Base-by-base conservation (phyloP, 1,140 invertebrate genomes). In the Drosophila ficusphila region DNA sequence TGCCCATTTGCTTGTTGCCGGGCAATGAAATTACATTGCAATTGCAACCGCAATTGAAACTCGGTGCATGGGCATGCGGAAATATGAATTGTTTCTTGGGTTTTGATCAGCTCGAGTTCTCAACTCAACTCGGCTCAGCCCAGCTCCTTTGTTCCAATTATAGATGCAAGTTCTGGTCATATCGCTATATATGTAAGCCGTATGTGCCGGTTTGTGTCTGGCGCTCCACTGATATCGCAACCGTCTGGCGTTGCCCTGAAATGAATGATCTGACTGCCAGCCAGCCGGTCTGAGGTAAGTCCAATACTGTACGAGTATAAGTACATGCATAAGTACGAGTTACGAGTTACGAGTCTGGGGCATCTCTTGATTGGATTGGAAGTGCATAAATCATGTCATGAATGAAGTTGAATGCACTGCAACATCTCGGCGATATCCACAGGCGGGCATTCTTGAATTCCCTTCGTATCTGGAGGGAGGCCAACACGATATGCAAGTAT, bases 161-260 rank as follows among this genome's bases (percentile, higher is more conserved):
- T 86, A 86, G 81, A 88, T 77, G 75, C 53, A 51, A 41, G 53
- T 39, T 62, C 44, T 56, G 36, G 76, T 11, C 54, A 70, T 62
- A 78, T 48, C 44, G 47, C 47, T 51, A 38, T 27, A 53, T 52
- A 53, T 71, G 53, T 53, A 52, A n/a, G n/a, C n/a, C n/a, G n/a
- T 70, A 58, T 86, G 81, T 86, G 81, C 77, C 81, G 81, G 82
- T 82, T 86, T 81, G 82, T 86, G 81, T 81, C 81, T 86, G 81
- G 82, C 81, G 68, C 77, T 64, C 29, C n/a, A 34, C 73, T 74
- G 82, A 88, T 88, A 81, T 58, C 62, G 33, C 56, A 29, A 34
- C 39, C 27, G 70, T 75, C 72, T 76, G 64, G 61, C 61, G 19
- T 16, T 23, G 58, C 25, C 25, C 33, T 48, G 44, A 27, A 68